Evolutionary conservation across 2,113 vertebrate genomes (phyloP).

Genomic region (Scytalopus superciliaris): DNA sequence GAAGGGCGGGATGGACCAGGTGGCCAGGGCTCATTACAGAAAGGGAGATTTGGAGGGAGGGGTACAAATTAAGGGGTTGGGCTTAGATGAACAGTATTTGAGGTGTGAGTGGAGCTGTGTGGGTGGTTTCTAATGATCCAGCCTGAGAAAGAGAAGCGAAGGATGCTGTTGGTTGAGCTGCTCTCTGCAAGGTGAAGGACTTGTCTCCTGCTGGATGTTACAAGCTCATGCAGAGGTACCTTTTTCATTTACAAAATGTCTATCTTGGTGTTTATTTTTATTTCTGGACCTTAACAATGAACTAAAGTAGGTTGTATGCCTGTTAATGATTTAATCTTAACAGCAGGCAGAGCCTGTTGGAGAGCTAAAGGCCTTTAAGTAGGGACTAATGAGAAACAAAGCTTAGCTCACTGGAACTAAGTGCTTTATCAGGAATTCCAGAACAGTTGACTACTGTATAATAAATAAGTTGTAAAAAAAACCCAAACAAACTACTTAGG

Average conservation of each 20-base stretch:
- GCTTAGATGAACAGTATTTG: rapidly evolving
- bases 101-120: rapidly evolving
- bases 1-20: not conserved
- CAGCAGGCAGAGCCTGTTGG: not conserved
- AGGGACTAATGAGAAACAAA: not conserved
- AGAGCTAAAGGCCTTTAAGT: not conserved
- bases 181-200: not conserved
- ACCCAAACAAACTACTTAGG: not conserved
- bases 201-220: rapidly evolving
- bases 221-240: rapidly evolving
- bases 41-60: rapidly evolving
- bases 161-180: not conserved
- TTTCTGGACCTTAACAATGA: not conserved
- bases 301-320: not conserved
- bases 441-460: not conserved
- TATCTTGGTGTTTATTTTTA: not conserved
- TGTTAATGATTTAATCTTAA: not conserved
- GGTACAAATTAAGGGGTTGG: rapidly evolving
- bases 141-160: rapidly evolving
- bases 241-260: not conserved
- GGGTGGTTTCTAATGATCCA: rapidly evolving
- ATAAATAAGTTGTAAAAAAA: not conserved
- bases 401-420: not conserved
- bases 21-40: rapidly evolving
- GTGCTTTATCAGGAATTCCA: not conserved